Evolutionary conservation across 1,140 invertebrate genomes (phyloP).

Genomic region (Halictus rubicundus): DNA sequence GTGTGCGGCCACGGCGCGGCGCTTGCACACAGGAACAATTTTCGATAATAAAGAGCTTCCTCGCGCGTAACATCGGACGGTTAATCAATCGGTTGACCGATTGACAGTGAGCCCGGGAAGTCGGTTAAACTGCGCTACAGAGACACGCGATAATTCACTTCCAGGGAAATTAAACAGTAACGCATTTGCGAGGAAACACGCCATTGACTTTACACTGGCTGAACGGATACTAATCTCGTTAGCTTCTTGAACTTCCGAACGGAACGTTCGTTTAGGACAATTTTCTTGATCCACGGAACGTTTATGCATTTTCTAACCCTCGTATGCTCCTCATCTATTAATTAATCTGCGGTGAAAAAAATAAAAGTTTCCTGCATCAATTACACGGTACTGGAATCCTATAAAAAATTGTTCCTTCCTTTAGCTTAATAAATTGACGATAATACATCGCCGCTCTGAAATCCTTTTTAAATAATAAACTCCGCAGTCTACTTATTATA

Average conservation of each 20-base stretch:
- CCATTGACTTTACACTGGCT: not conserved
- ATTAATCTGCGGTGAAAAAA: no score
- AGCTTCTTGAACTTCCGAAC: not conserved
- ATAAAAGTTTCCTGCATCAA: no score
- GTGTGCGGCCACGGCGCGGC: not conserved
- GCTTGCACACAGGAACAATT: not conserved
- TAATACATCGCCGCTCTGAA: no score
- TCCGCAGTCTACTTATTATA: no score
- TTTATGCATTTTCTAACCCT: no score
- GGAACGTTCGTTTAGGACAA: not conserved
- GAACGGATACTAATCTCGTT: not conserved
- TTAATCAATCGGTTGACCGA: constrained; percentile 28
- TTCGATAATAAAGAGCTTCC: constrained; percentile 2
- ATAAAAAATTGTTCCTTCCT: no score
- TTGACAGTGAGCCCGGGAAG: constrained; percentile 5
- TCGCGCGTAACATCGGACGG: not conserved
- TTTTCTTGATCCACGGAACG: not conserved
- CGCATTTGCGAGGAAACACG: not conserved
- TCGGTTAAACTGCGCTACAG: constrained; percentile 1
- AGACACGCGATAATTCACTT: constrained; percentile 8
- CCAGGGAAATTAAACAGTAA: constrained; percentile 4
- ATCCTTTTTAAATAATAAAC: no score
- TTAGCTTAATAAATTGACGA: no score
- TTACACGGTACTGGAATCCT: no score
- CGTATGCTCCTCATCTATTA: no score